Evolutionary conservation across 2,797 vertebrate species (phyloP).

Genomic region (Rhinogobio ventralis): DNA sequence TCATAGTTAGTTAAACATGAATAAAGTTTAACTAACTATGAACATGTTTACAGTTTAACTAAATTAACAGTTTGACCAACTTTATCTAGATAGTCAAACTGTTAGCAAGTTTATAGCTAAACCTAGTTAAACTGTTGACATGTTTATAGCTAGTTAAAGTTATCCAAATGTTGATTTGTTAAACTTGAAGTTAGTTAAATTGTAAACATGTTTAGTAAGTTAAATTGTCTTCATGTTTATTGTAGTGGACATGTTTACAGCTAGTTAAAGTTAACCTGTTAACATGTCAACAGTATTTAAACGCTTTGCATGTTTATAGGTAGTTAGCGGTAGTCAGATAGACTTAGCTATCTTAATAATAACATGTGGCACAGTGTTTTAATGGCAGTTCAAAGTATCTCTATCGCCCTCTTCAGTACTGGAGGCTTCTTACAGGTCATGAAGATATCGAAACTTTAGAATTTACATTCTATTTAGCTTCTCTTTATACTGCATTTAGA

Average conservation of each 20-base stretch:
- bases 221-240: not conserved
- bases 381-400: not conserved
- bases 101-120: not conserved
- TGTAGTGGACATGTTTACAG: not conserved
- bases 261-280: not conserved
- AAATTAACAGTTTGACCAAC: no score
- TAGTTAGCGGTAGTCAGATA: not conserved
- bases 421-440: not conserved
- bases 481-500: not conserved
- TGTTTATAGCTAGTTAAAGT: not conserved
- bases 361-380: not conserved
- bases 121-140: not conserved
- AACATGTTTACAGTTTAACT: no score
- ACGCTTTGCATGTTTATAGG: not conserved
- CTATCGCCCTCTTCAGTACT: constrained; percentile 2
- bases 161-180: not conserved
- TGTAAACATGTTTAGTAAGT: not conserved
- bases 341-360: not conserved
- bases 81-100: no score
- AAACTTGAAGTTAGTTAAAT: not conserved
- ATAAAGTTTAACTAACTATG: no score
- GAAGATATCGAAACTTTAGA: not conserved
- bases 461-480: not conserved
- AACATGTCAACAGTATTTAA: not conserved
- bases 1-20: not conserved